Percentiles rank a stretch among this genome's conserved stretches.
These are phyloP conservation scores for Trichogramma evanescens DNA, from an alignment of 2,888 invertebrate genomes.

Conservation along the genomic window DNA sequence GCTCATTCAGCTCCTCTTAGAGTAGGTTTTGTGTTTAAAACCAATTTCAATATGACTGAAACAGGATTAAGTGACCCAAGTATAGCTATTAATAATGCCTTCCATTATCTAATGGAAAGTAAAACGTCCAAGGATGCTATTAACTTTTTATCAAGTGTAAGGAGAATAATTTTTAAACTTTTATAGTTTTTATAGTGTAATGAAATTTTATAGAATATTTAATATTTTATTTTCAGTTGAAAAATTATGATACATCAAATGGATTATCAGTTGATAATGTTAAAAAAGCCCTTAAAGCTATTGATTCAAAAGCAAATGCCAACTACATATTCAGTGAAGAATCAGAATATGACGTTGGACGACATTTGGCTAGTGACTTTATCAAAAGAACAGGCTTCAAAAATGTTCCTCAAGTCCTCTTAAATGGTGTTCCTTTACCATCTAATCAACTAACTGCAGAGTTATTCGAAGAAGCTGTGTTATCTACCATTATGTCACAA, in stretches of 20 bases:
- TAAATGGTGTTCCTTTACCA: slow-evolving; percentile 86
- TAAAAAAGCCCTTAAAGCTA: slow-evolving; percentile 59
- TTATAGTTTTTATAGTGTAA: neutral
- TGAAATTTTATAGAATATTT: neutral
- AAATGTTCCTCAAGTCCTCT: slow-evolving; percentile 70
- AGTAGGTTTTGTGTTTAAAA: slow-evolving; percentile 78
- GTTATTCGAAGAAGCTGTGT: slow-evolving; percentile 85
- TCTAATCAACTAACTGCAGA: slow-evolving; percentile 65
- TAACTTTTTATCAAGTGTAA: slow-evolving; percentile 77
- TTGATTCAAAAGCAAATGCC: slow-evolving; percentile 51
- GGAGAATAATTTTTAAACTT: slow-evolving; percentile 21
- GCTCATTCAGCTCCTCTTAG: slow-evolving; percentile 85
- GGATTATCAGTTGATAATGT: slow-evolving; percentile 55
- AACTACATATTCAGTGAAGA: slow-evolving; percentile 80
- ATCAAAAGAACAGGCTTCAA: slow-evolving; percentile 68
- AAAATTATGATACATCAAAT: slow-evolving; percentile 28
- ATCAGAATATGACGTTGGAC: slow-evolving; percentile 85
- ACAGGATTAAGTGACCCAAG: slow-evolving; percentile 65
- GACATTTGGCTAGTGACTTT: slow-evolving; percentile 73
- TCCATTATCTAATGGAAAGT: slow-evolving; percentile 79
- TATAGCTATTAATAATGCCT: slow-evolving; percentile 79
- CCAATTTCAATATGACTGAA: slow-evolving; percentile 52
- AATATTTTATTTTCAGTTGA: slow-evolving; percentile 33
- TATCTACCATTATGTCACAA: slow-evolving; percentile 79
- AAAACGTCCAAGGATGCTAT: slow-evolving; percentile 71